Evolutionary conservation across 2,797 vertebrate genomes (phyloP).

Genomic region (Gobionotothen gibberifrons): DNA sequence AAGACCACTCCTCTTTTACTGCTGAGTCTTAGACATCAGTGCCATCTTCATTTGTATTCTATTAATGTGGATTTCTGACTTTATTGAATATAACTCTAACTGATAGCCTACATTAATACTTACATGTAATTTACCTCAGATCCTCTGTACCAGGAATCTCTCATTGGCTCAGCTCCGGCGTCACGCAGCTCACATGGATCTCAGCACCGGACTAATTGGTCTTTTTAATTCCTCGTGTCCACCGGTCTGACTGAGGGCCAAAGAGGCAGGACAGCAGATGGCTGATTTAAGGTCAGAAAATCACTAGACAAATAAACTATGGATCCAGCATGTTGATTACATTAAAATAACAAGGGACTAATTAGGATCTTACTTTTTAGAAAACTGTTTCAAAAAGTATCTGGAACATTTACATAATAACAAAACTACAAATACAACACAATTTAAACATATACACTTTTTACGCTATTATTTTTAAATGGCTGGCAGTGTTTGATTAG

Average conservation of each 20-base stretch:
- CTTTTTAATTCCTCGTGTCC: constrained; percentile 66
- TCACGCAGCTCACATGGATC: constrained; percentile 68
- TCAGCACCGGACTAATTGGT: constrained; percentile 64
- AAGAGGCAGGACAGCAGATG: constrained; percentile 68
- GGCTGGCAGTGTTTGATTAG: neutral
- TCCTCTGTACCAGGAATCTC: constrained; percentile 6
- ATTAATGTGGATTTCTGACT: neutral
- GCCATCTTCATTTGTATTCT: constrained; percentile 2
- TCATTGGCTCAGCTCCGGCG: constrained; percentile 25
- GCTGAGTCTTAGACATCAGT: constrained; percentile 12
- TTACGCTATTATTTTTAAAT: neutral
- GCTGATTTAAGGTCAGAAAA: constrained; percentile 66
- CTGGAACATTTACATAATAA: neutral
- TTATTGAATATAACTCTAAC: neutral
- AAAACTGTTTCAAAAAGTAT: constrained; percentile 32
- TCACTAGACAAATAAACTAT: constrained; percentile 37
- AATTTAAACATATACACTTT: no score
- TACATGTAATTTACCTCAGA: neutral
- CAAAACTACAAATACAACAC: no score
- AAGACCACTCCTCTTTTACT: constrained; percentile 59
- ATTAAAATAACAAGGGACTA: constrained; percentile 16
- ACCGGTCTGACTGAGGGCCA: constrained; percentile 44
- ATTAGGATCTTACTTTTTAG: constrained; percentile 1
- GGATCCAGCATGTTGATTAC: constrained; percentile 33
- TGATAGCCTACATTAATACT: neutral